These are phyloP conservation scores for Ptilorrhoa leucosticta DNA, from an alignment of 2,113 vertebrate species.

Conservation along the genomic window DNA sequence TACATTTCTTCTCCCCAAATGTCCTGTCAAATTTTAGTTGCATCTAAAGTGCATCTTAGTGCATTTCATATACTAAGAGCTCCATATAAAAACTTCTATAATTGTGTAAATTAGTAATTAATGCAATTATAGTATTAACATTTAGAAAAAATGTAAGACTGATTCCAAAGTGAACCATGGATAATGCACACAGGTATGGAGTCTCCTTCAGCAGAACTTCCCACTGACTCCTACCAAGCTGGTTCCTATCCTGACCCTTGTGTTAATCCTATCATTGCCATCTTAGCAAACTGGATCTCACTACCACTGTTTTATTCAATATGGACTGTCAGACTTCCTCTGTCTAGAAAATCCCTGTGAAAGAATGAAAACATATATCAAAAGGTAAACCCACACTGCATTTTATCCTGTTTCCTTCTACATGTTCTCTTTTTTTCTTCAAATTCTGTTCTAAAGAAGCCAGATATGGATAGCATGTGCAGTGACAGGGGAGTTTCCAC, in stretches of 20 bases:
- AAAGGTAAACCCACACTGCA: not conserved
- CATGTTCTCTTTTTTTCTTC: not conserved
- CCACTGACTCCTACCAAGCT: not conserved
- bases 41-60: too few relatives aligned
- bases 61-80: not conserved
- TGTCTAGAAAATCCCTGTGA: not conserved
- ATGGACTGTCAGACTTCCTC: not conserved
- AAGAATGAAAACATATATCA: not conserved
- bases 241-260: not conserved
- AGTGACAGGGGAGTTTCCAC: not conserved
- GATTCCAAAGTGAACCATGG: not conserved
- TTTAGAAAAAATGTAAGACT: not conserved
- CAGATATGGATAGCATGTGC: accelerated
- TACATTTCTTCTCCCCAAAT: not conserved
- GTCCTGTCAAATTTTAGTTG: not conserved
- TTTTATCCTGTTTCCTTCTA: not conserved
- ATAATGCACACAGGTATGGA: not conserved
- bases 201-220: not conserved
- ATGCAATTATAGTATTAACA: not conserved
- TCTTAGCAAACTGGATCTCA: not conserved
- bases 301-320: not conserved
- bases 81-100: not conserved
- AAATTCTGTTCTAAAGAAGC: not conserved
- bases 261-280: not conserved
- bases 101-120: not conserved